These are phyloP conservation scores for Phortica okadai DNA, from an alignment of 2,888 invertebrate genomes.

Conservation along the genomic window DNA sequence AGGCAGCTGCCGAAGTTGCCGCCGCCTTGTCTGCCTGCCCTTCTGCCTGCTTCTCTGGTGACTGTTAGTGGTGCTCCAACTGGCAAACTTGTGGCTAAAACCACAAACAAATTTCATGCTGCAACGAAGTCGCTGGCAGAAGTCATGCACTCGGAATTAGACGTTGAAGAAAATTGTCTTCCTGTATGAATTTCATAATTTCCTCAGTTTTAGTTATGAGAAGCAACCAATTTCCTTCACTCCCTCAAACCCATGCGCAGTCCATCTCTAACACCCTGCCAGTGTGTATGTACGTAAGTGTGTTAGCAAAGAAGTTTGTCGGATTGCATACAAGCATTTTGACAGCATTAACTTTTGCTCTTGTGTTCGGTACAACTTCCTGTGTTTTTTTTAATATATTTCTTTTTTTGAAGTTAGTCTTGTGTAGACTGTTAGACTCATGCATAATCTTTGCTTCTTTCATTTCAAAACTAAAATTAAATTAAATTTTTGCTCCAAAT, in stretches of 20 bases:
- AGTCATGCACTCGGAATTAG: slow-evolving; percentile 55
- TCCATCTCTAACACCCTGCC: not conserved
- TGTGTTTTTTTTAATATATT: not conserved
- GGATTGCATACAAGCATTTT: slow-evolving; percentile 49
- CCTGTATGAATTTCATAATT: slow-evolving; percentile 76
- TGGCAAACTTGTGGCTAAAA: slow-evolving; percentile 65
- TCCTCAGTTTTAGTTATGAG: slow-evolving; percentile 71
- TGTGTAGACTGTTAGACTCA: not conserved
- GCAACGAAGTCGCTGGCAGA: slow-evolving; percentile 43
- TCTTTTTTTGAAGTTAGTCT: not conserved
- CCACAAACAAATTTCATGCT: slow-evolving; percentile 67
- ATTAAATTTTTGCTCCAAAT: slow-evolving; percentile 60
- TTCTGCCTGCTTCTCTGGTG: slow-evolving; percentile 48
- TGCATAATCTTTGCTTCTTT: not conserved
- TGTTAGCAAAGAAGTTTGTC: slow-evolving; percentile 33
- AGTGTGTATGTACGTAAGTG: not conserved
- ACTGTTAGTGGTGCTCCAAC: slow-evolving; percentile 46
- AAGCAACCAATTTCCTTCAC: slow-evolving; percentile 71
- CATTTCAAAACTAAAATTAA: not conserved
- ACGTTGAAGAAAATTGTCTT: slow-evolving; percentile 74
- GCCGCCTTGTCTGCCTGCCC: slow-evolving; percentile 48
- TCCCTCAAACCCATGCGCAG: slow-evolving; percentile 34
- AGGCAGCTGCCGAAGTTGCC: not conserved
- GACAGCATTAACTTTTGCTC: slow-evolving; percentile 58
- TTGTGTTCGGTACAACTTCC: slow-evolving; percentile 23